phyloP scores from a whole-genome alignment of 2,888 invertebrate species.

The Aricia artaxerxes region DNA sequence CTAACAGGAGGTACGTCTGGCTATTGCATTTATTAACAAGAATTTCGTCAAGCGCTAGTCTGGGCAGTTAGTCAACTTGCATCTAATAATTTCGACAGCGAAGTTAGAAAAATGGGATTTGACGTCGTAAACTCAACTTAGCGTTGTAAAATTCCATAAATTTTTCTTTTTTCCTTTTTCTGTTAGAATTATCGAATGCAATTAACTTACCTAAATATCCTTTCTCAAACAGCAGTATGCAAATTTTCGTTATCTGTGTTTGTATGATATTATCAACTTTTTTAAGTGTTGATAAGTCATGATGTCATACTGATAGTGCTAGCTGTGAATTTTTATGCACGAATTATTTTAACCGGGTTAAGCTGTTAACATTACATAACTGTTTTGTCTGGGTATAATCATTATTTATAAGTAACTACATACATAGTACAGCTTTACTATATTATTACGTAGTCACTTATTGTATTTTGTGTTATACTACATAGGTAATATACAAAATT shows the following conservation, averaged over 20 bases:
- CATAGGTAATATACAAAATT: too few species aligned
- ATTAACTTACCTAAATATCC: constrained; percentile 21
- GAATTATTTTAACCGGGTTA: neutral
- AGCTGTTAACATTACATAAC: neutral
- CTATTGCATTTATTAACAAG: constrained; percentile 73
- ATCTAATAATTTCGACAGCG: neutral
- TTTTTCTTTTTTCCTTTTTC: neutral
- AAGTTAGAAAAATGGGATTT: neutral
- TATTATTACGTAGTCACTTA: too few species aligned
- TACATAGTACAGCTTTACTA: too few species aligned
- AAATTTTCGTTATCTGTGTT: constrained; percentile 49
- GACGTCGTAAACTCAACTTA: neutral
- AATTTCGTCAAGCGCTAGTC: constrained; percentile 72
- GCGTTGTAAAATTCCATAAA: neutral
- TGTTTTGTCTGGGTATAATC: neutral
- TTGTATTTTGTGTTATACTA: too few species aligned
- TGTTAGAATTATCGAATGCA: neutral
- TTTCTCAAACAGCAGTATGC: constrained; percentile 69
- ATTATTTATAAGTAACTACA: too few species aligned
- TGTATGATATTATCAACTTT: constrained; percentile 1
- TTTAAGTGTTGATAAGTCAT: constrained; percentile 19
- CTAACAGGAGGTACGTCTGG: constrained; percentile 62
- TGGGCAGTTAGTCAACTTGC: constrained; percentile 36
- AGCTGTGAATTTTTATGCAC: neutral
- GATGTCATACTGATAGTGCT: constrained; percentile 31